Conservation (phyloP, 2,113 vertebrate species). For the Etheostoma spectabile region DNA sequence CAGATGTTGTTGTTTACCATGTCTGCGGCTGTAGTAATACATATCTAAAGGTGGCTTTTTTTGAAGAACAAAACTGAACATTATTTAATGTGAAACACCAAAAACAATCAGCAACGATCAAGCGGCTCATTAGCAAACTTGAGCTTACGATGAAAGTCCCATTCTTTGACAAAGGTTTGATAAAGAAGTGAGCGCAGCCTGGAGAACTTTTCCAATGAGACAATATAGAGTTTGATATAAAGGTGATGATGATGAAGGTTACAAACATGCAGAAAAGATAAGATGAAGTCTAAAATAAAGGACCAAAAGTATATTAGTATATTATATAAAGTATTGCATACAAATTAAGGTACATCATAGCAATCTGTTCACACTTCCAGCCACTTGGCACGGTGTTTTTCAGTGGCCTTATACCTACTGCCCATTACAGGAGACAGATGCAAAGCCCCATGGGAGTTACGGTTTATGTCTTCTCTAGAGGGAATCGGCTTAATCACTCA, state of each 20-base stretch:
- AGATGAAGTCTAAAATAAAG: not conserved
- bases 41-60: slow-evolving; percentile 4
- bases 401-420: not conserved
- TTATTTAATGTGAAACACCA: slow-evolving; percentile 10
- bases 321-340: too few species aligned
- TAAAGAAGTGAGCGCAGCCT: not conserved
- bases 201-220: not conserved
- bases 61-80: slow-evolving; percentile 4
- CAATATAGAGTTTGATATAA: not conserved
- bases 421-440: slow-evolving; percentile 36
- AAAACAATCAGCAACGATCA: not conserved
- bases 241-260: not conserved
- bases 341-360: not conserved
- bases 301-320: too few species aligned
- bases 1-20: slow-evolving; percentile 24
- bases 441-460: slow-evolving; percentile 41
- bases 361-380: slow-evolving; percentile 4
- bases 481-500: slow-evolving; percentile 35
- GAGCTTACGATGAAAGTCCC: not conserved
- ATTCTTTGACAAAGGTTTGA: slow-evolving; percentile 25
- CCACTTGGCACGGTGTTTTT: not conserved
- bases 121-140: not conserved
- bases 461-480: slow-evolving; percentile 38
- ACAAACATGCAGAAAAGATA: not conserved
- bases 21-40: slow-evolving; percentile 1